Evolutionary conservation across 2,797 vertebrate genomes (phyloP), one percentile per base, ranked within the genome.

Genomic region (Coranthus polyacanthus): DNA sequence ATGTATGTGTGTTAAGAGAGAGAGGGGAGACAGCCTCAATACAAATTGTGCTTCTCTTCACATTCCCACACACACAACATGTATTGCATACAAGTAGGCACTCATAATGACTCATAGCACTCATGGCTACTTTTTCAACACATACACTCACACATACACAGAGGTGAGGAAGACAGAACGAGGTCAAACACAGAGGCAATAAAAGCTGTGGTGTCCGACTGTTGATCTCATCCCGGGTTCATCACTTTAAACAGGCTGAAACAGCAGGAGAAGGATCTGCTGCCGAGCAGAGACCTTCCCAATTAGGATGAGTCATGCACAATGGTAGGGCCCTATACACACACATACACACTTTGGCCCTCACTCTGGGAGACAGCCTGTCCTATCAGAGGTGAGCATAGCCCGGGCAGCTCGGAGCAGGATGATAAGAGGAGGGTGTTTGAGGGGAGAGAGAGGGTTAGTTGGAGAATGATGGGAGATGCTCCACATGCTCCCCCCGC

Each of bases 241-340:
- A 91, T 90, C 85, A 78, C 81, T 92, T 91, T 84, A 88, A 89
- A 90, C 89, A 89, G 89, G 82, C 87, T 83, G 87, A 83, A 91
- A 83, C 91, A 91, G 84, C 89, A 78, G 84, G 87, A 86, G 79
- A 83, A 80, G 75, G 67, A 82, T 87, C 67, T 75, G 76, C 75
- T 82, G 68, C 76, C 5, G 65, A 79, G 74, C 68, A 52, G 78
- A 79, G 83, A 88, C 76, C 80, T 79, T 86, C 84, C 90, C 87
- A 92, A 91, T 91, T 91, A 90, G 81, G 83, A 89, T 89, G 88
- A 94, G 81, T 91, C 85, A 93, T 90, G 86, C 78, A 75, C 79
- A 68, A 53, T 50, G 70, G 72, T 61, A 57, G 56, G 61, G 56
- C 47, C 57, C 32, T 49, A 70, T 61, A 76, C 58, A 76, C 73